Conservation (phyloP, 1,140 invertebrate genomes). For the Armadillidium nasatum region DNA sequence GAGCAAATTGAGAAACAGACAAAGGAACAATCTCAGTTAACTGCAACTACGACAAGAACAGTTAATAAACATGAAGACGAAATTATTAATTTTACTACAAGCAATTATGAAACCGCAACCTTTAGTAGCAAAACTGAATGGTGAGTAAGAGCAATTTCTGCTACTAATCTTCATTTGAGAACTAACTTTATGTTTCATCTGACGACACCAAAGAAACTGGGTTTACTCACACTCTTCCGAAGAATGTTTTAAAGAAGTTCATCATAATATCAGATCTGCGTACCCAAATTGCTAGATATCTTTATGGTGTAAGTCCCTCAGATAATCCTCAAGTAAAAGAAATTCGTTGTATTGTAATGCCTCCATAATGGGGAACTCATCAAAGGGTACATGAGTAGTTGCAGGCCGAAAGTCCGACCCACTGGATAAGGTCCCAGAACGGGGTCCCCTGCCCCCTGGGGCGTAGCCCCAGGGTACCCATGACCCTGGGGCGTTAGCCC, state of each 20-base stretch:
- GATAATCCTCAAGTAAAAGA: conserved; percentile 99
- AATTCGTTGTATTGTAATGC: conserved; percentile 94
- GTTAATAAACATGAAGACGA: conserved; percentile 99
- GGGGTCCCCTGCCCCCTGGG: too few species aligned
- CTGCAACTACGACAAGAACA: conserved; percentile 94
- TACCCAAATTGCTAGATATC: conserved; percentile 87
- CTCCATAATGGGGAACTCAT: conserved; percentile 98
- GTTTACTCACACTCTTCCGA: conserved; percentile 97
- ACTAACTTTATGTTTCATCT: conserved; percentile 98
- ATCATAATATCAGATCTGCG: conserved; percentile 97
- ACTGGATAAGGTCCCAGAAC: too few species aligned
- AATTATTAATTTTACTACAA: conserved; percentile 97
- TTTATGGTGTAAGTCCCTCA: conserved; percentile 92
- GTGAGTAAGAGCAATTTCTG: conserved; percentile 95
- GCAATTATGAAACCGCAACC: conserved; percentile 96
- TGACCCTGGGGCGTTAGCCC: too few species aligned
- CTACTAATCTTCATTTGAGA: conserved; percentile 94
- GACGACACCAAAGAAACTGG: conserved; percentile 99
- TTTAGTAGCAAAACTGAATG: conserved; percentile 99
- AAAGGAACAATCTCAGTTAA: conserved; percentile 96
- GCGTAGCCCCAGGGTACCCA: too few species aligned
- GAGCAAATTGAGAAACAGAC: conserved; percentile 99
- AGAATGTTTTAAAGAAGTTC: conserved; percentile 98
- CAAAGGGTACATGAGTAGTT: conserved; percentile 94
- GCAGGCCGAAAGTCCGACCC: too few species aligned